phyloP scores from a whole-genome alignment of 2,113 vertebrate genomes.

The Pelodiscus sinensis region DNA sequence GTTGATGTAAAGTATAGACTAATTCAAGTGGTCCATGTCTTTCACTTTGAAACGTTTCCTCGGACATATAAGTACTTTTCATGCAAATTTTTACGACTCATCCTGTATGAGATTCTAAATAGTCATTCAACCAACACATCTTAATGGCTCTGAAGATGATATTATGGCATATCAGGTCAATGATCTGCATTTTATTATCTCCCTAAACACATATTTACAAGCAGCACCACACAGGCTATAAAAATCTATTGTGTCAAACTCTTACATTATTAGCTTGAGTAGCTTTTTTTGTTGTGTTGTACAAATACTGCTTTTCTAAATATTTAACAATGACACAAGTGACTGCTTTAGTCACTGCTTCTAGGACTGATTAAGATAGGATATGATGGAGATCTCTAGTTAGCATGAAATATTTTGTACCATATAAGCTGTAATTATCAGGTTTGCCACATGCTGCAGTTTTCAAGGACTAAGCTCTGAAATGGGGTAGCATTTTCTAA shows the following conservation, averaged over 20 bases:
- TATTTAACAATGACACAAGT: background rate
- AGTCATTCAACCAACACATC: slow-evolving; percentile 6
- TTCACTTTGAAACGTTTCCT: slow-evolving; percentile 12
- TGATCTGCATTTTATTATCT: slow-evolving; percentile 48
- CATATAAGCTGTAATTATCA: slow-evolving; percentile 31
- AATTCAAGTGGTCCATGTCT: slow-evolving; percentile 12
- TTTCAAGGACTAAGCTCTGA: slow-evolving; percentile 53
- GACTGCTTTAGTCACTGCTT: background rate
- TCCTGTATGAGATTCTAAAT: slow-evolving; percentile 31
- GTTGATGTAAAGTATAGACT: background rate
- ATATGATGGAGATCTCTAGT: slow-evolving; percentile 5
- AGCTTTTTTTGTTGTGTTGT: background rate
- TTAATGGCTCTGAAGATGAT: slow-evolving; percentile 42
- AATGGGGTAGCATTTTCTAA: slow-evolving; percentile 57
- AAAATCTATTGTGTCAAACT: slow-evolving; percentile 11
- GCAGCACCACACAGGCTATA: slow-evolving; percentile 34
- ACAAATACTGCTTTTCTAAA: slow-evolving; percentile 21
- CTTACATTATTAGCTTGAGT: background rate
- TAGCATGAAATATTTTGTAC: slow-evolving; percentile 31
- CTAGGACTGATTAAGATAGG: slow-evolving; percentile 10
- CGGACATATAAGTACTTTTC: slow-evolving; percentile 28
- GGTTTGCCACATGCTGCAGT: slow-evolving; percentile 29
- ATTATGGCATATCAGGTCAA: slow-evolving; percentile 44
- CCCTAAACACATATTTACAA: slow-evolving; percentile 52
- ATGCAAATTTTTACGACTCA: slow-evolving; percentile 51